Conservation (phyloP, 2,888 invertebrate genomes). For the Chymomyza fuscimana region DNA sequence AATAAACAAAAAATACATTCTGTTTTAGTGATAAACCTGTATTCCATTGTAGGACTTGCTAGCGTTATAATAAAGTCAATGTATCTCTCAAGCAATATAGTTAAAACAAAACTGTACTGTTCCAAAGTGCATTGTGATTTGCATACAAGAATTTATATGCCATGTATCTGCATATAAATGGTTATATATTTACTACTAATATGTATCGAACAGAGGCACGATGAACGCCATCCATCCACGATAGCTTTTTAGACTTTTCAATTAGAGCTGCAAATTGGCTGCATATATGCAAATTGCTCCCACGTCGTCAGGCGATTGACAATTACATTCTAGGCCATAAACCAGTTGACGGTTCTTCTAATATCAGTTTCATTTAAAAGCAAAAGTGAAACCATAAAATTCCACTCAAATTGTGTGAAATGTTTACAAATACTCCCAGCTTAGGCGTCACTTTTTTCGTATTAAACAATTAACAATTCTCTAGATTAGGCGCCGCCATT, state of each 20-base stretch:
- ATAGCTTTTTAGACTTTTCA: constrained; percentile 36
- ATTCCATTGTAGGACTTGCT: neutral
- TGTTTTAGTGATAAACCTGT: too few species aligned
- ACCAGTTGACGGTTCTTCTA: constrained; percentile 16
- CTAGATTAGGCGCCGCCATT: constrained; percentile 69
- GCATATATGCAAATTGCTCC: constrained; percentile 62
- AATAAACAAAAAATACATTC: too few species aligned
- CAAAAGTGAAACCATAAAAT: neutral
- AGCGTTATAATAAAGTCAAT: neutral
- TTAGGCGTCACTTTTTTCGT: constrained; percentile 59
- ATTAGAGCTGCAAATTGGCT: constrained; percentile 46
- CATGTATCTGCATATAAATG: constrained; percentile 3
- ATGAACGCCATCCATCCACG: constrained; percentile 38
- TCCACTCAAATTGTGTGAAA: constrained; percentile 60
- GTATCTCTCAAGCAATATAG: neutral
- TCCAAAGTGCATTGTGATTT: constrained; percentile 37
- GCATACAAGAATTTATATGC: constrained; percentile 15
- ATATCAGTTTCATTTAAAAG: constrained; percentile 16
- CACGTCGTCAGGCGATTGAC: constrained; percentile 47
- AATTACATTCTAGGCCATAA: constrained; percentile 61
- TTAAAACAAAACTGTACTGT: neutral
- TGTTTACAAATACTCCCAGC: constrained; percentile 45
- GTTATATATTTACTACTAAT: neutral
- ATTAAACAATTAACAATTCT: constrained; percentile 70
- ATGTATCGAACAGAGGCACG: neutral